phyloP scores from a whole-genome alignment of 1,140 invertebrate genomes.

The Odontomachus brunneus region DNA sequence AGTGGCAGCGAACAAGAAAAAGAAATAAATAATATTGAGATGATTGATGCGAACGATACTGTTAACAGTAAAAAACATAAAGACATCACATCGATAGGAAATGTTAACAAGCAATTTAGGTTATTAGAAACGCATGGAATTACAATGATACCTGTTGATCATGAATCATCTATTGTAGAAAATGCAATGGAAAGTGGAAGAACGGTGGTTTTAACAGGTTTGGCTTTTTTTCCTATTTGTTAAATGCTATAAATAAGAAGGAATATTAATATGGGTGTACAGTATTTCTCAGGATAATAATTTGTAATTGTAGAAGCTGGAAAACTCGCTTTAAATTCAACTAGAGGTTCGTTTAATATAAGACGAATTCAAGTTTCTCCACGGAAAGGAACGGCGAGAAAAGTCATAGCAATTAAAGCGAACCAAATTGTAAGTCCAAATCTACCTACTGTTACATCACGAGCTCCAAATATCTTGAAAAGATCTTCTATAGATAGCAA shows the following conservation, averaged over 20 bases:
- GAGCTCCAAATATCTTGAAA: slow-evolving; percentile 83
- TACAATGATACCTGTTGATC: slow-evolving; percentile 90
- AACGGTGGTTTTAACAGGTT: slow-evolving; percentile 91
- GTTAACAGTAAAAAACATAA: slow-evolving; percentile 78
- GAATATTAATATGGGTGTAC: not conserved
- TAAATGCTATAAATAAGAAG: slow-evolving; percentile 16
- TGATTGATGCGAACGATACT: slow-evolving; percentile 73
- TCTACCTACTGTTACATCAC: slow-evolving; percentile 69
- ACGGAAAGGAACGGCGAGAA: slow-evolving; percentile 76
- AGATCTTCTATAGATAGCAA: slow-evolving; percentile 83
- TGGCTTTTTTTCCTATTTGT: not conserved
- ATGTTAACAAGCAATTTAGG: slow-evolving; percentile 85
- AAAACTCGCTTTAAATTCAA: slow-evolving; percentile 90
- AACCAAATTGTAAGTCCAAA: slow-evolving; percentile 82
- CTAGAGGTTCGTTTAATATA: slow-evolving; percentile 82
- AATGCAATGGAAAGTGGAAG: slow-evolving; percentile 93
- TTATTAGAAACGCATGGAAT: slow-evolving; percentile 93
- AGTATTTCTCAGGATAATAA: not conserved
- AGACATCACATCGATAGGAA: slow-evolving; percentile 79
- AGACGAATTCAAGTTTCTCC: slow-evolving; percentile 78
- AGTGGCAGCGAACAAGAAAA: slow-evolving; percentile 77
- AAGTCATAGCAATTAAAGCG: slow-evolving; percentile 83
- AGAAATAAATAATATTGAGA: slow-evolving; percentile 76
- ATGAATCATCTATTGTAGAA: slow-evolving; percentile 90
- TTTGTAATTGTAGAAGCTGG: slow-evolving; percentile 88